Evolutionary conservation across 2,113 vertebrate species (phyloP).

Genomic region (western clawed frog (Xenopus tropicalis)): UCB_Xtro_10.0 CM004450.2:138315501-138316000

Average conservation of each 20-base stretch:
- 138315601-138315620: slow-evolving; percentile 63
- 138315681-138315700: slow-evolving; percentile 92
- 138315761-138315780: too few species aligned
- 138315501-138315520: too few species aligned
- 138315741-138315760: too few species aligned
- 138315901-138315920: slow-evolving; percentile 72
- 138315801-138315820: too few species aligned
- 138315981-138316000: slow-evolving; percentile 88
- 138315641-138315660: slow-evolving; percentile 63
- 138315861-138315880: slow-evolving; percentile 76
- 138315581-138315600: too few species aligned
- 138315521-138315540: too few species aligned
- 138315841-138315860: slow-evolving; percentile 83
- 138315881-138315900: slow-evolving; percentile 67
- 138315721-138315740: not conserved
- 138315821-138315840: too few species aligned
- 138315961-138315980: slow-evolving; percentile 81
- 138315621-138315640: slow-evolving; percentile 76
- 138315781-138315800: too few species aligned
- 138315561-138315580: too few species aligned
- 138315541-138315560: too few species aligned
- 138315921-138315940: slow-evolving; percentile 66
- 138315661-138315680: slow-evolving; percentile 71
- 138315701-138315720: slow-evolving; percentile 74
- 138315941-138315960: slow-evolving; percentile 80